phyloP scores from a whole-genome alignment of 2,797 vertebrate species.

The Limnodromus scolopaceus region DNA sequence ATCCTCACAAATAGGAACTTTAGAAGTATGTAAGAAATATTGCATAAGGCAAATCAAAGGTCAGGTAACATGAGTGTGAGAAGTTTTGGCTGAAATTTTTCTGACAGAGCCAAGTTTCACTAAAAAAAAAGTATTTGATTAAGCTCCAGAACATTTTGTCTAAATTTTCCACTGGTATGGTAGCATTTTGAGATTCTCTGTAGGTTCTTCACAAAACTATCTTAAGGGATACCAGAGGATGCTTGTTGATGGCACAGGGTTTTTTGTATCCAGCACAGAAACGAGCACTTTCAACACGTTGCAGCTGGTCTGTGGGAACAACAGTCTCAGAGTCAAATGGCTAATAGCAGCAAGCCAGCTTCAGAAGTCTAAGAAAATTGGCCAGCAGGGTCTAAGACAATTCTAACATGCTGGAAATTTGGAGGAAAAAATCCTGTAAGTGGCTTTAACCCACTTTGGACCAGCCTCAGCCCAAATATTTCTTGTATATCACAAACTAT shows the following conservation, averaged over 20 bases:
- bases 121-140: background rate
- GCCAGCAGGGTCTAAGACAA: background rate
- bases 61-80: background rate
- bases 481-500: accelerated
- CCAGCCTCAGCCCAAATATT: background rate
- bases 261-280: background rate
- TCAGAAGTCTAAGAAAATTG: background rate
- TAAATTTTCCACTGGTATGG: background rate
- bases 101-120: background rate
- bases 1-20: background rate
- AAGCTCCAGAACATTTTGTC: background rate
- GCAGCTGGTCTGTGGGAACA: background rate
- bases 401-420: background rate
- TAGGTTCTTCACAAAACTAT: background rate
- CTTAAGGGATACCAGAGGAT: background rate
- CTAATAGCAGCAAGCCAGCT: background rate
- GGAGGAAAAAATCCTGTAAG: background rate
- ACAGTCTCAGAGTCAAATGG: background rate
- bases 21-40: background rate
- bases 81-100: background rate
- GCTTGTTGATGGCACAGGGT: accelerated
- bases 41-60: background rate
- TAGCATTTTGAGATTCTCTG: background rate
- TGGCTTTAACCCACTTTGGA: background rate
- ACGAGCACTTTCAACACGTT: background rate